Percentiles rank a stretch among this genome's conserved stretches.
Conservation (phyloP, 2,113 vertebrate genomes). For the Microtus pennsylvanicus region DNA sequence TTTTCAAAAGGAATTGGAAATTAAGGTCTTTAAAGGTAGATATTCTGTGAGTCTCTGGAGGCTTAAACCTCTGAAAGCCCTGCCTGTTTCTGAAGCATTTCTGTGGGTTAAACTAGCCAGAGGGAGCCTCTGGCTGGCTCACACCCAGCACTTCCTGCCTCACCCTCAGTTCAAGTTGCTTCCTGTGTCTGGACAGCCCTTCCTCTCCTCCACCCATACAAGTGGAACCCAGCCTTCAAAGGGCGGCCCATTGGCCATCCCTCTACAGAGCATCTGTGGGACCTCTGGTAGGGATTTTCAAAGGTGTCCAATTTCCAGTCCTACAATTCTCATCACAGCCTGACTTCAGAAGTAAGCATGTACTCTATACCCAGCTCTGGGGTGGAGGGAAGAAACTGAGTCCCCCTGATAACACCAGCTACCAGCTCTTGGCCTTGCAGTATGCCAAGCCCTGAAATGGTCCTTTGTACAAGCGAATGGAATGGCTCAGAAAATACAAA, state of each 20-base stretch:
- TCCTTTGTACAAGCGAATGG: neutral
- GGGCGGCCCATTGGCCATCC: neutral
- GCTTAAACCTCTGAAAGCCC: slow-evolving; percentile 26
- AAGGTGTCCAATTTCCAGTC: neutral
- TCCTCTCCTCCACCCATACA: slow-evolving; percentile 63
- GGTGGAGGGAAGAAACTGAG: neutral
- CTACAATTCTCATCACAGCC: neutral
- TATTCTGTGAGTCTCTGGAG: neutral
- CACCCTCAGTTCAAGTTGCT: slow-evolving; percentile 68
- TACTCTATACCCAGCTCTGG: neutral
- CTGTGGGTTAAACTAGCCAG: slow-evolving; percentile 31
- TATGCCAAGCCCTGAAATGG: neutral
- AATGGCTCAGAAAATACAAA: slow-evolving; percentile 10
- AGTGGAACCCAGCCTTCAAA: slow-evolving; percentile 55
- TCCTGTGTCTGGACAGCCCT: slow-evolving; percentile 73
- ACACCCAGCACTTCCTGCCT: slow-evolving; percentile 80
- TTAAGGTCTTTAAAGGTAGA: neutral
- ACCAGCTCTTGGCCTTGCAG: neutral
- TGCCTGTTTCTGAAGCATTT: slow-evolving; percentile 58
- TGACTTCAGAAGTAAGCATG: neutral
- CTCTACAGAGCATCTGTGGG: neutral
- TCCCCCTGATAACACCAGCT: neutral
- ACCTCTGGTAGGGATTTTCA: neutral
- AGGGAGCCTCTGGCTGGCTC: slow-evolving; percentile 42
- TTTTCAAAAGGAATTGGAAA: slow-evolving; percentile 35